Conservation (phyloP, 2,113 vertebrate genomes). For the Heterocephalus glaber region DNA sequence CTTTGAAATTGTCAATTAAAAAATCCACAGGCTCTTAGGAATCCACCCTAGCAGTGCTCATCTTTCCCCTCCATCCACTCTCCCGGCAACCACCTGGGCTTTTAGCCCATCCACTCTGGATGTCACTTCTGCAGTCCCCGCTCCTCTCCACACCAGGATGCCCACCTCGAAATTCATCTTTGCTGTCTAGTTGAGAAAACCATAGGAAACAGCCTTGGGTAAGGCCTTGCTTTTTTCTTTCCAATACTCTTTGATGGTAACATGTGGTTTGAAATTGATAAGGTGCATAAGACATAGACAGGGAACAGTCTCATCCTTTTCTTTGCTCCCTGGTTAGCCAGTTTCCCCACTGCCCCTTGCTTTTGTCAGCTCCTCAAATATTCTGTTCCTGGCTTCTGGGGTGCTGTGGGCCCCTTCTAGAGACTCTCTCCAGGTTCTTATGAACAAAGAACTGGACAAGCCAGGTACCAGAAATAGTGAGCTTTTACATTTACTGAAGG, state of each 20-base stretch:
- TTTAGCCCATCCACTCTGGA: neutral
- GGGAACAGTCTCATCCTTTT: neutral
- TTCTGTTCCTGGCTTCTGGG: neutral
- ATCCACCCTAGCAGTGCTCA: neutral
- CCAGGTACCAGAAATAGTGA: neutral
- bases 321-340: neutral
- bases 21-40: neutral
- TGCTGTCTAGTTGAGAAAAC: neutral
- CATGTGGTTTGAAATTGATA: neutral
- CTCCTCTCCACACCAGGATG: neutral
- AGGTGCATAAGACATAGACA: neutral
- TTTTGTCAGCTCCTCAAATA: neutral
- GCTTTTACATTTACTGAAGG: neutral
- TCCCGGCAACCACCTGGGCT: neutral
- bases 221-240: neutral
- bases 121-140: neutral
- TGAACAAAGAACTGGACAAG: neutral
- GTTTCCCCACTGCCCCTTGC: neutral
- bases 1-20: constrained; percentile 35
- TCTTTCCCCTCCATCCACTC: neutral
- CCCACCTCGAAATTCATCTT: neutral
- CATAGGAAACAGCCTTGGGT: neutral
- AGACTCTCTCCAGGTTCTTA: neutral
- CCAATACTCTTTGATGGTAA: neutral
- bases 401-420: neutral